Evolutionary conservation across 2,888 invertebrate species (phyloP), one percentile per base, ranked within the genome.

Genomic region (Hecatera dysodea): DNA sequence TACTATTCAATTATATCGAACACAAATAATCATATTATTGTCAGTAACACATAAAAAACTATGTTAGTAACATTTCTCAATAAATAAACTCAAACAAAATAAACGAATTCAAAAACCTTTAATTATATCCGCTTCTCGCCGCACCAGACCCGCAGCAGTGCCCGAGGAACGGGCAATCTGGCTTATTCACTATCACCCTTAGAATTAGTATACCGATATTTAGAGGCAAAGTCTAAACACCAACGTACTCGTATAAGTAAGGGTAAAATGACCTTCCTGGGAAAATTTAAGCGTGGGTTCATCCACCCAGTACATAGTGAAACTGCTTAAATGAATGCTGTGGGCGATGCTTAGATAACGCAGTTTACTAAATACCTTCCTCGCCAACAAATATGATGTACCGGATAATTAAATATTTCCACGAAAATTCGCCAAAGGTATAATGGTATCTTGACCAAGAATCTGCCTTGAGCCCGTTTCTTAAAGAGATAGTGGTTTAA

Each of bases 401-500:
- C 44, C 62, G 46, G 71, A 72, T 67, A 75, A 78, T 78, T 33
- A 73, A 78, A 75, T 72, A 56, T 83, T 60, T 59, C 60, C 52
- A 69, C 67, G 70, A 63, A 46, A 53, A 76, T 65, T 63, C 56
- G 50, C 57, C 29, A 76, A 75, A 76, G 61, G 69, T 67, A 76
- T 68, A 77, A 82, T 72, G 71, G 72, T 74, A 84, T 82, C 78
- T 73, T 24, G 55, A 56, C 61, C 53, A n/a, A 24, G 29, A 44
- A 83, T 84, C 78, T 64, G 29, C 15, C 62, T 42, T 39, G 66
- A 67, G 63, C 39, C 59, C 63, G 55, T 66, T 75, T 44, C 64
- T 69, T 62, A 29, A 60, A 57, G 59, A 84, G 81, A 82, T 82
- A 80, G 76, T 72, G 70, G 42, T 15, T 46, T 59, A 53, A 78